Percentiles rank a stretch among this genome's conserved stretches.
Evolutionary conservation across 2,888 invertebrate genomes (phyloP).

Genomic region (Torymus tubicola): DNA sequence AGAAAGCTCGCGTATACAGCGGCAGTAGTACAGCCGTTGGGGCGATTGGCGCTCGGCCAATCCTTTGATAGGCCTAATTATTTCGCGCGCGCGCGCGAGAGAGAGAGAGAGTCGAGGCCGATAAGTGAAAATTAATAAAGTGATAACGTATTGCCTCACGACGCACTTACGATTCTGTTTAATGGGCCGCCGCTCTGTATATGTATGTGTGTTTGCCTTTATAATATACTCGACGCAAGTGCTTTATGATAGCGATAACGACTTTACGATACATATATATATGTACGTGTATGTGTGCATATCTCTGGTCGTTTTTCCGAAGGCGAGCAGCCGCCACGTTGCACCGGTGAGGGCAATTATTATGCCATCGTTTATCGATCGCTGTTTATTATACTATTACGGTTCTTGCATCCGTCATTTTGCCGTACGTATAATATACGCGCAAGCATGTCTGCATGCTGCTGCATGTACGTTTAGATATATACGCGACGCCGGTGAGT

Average conservation of each 20-base stretch:
- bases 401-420: slow-evolving; percentile 40
- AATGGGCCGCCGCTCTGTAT: neutral
- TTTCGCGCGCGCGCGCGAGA: slow-evolving; percentile 1
- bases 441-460: too few species aligned
- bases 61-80: slow-evolving; percentile 30
- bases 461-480: slow-evolving; percentile 7
- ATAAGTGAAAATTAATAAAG: slow-evolving; percentile 51
- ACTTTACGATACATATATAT: slow-evolving; percentile 27
- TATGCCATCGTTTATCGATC: slow-evolving; percentile 42
- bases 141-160: slow-evolving; percentile 23
- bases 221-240: slow-evolving; percentile 11
- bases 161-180: slow-evolving; percentile 22
- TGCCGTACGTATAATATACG: neutral
- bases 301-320: slow-evolving; percentile 3
- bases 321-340: neutral
- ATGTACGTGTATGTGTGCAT: too few species aligned
- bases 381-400: slow-evolving; percentile 45
- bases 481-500: neutral
- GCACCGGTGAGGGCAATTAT: slow-evolving; percentile 17
- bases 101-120: neutral
- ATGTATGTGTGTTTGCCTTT: neutral
- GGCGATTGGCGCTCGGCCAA: slow-evolving; percentile 26
- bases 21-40: neutral
- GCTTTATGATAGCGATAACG: slow-evolving; percentile 35
- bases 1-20: neutral